phyloP scores from a whole-genome alignment of 1,140 invertebrate species.

The Lamellibrachia luymesi region DNA sequence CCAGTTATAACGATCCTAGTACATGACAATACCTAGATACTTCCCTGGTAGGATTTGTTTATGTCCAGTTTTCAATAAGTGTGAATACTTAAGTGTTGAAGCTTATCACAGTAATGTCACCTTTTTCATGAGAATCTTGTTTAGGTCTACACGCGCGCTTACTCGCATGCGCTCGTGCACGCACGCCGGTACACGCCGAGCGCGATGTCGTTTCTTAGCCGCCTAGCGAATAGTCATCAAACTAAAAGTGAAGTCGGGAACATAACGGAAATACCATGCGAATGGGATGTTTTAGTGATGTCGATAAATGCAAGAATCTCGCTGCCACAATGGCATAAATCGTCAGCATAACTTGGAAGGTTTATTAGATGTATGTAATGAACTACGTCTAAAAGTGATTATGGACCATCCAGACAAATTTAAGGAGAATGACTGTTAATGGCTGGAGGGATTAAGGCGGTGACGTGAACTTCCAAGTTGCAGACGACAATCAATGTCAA shows the following conservation, averaged over 20 bases:
- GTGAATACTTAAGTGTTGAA: too few species aligned
- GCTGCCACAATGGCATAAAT: neutral
- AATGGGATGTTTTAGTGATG: neutral
- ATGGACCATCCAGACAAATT: neutral
- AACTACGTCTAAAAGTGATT: neutral
- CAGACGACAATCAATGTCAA: constrained; percentile 3
- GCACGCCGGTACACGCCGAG: too few species aligned
- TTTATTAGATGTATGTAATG: neutral
- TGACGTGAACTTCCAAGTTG: neutral
- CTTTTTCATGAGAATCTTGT: too few species aligned
- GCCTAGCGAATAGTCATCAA: neutral
- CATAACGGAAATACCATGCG: neutral
- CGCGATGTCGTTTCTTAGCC: neutral
- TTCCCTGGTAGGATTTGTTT: too few species aligned
- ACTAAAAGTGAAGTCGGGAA: neutral
- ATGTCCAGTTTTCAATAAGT: too few species aligned
- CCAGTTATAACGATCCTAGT: too few species aligned
- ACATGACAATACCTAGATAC: too few species aligned
- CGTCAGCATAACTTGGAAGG: neutral
- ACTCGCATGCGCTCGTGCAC: too few species aligned
- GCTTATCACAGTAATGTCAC: too few species aligned
- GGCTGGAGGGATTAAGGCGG: neutral
- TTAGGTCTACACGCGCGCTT: too few species aligned
- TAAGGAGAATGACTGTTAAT: neutral
- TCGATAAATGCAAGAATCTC: neutral